Base-by-base conservation (phyloP, 1,140 invertebrate genomes). In the Dinoponera quadriceps region DNA sequence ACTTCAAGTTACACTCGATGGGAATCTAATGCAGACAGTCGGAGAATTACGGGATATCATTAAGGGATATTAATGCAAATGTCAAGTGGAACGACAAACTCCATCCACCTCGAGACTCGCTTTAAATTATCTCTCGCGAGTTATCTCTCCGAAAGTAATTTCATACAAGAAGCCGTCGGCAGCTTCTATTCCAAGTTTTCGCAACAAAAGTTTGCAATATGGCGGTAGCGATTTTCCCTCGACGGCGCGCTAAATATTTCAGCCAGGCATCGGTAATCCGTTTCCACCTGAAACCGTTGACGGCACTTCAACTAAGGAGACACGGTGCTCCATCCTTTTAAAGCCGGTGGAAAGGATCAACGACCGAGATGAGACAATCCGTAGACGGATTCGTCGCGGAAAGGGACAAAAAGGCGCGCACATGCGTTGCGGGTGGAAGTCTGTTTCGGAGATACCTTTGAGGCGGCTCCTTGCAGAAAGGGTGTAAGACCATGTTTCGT, bases 381-480 rank as follows among this genome's bases (percentile, higher is more conserved):
- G 33, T 83, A 77, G 86, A 87, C 85, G 66, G 60, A 71, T 66
- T 60, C 66, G 48, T 72, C 9, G 20, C 33, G 18, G 44, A 55
- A 65, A 69, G 62, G 27, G 51, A 71, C 75, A 80, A 85, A 85
- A 63, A 66, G 72, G 16, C 49, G 57, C 71, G 66, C 59, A 68
- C 51, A 72, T 59, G 77, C 66, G 66, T 85, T 77, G 77, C 49
- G 83, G 77, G 68, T 85, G 77, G 82, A 88, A 82, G 86, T 77
- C 83, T 80, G 57, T 88, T 87, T 85, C 72, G 77, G 63, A 74
- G 60, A 86, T 88, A 85, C 87, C 87, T 88, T 88, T 88, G 83
- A 85, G 69, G 68, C 75, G 55, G 66, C 77, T 78, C 48, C 83
- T 68, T 49, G 55, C 83, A 33, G 49, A 69, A 83, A 83, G 55